These are phyloP conservation scores for Solenodon paradoxus DNA, from an alignment of 2,113 vertebrate genomes.

Conservation along the genomic window DNA sequence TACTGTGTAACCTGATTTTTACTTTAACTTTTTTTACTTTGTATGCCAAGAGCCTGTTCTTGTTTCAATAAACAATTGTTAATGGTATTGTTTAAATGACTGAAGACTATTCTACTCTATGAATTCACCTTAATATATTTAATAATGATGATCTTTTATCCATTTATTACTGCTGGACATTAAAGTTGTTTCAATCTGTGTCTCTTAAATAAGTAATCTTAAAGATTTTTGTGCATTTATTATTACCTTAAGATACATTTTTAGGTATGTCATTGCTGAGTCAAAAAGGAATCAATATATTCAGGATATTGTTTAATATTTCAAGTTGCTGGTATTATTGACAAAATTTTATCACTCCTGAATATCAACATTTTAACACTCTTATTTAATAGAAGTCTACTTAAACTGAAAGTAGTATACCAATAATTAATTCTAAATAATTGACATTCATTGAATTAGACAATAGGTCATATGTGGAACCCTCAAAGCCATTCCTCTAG, in stretches of 20 bases:
- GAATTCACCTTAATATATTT: not conserved
- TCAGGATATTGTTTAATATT: not conserved
- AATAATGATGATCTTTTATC: not conserved
- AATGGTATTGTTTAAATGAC: not conserved
- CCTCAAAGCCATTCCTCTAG: not conserved
- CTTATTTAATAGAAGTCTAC: not conserved
- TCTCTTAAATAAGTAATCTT: not conserved
- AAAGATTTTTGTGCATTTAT: not conserved
- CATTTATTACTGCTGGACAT: not conserved
- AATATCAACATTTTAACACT: not conserved
- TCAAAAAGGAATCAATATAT: not conserved
- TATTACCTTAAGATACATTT: not conserved
- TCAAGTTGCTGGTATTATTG: not conserved
- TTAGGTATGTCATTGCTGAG: not conserved
- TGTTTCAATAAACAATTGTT: not conserved
- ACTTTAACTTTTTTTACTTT: not conserved
- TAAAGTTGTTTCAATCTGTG: not conserved
- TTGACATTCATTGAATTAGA: not conserved
- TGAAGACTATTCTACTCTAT: not conserved
- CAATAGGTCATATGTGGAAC: rapidly evolving
- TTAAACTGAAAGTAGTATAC: not conserved
- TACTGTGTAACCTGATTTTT: not conserved
- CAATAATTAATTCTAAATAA: not conserved
- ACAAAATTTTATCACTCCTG: not conserved
- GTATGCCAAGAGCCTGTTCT: not conserved